Base-by-base conservation (phyloP, 2,888 invertebrate genomes). In the Dione juno region DNA sequence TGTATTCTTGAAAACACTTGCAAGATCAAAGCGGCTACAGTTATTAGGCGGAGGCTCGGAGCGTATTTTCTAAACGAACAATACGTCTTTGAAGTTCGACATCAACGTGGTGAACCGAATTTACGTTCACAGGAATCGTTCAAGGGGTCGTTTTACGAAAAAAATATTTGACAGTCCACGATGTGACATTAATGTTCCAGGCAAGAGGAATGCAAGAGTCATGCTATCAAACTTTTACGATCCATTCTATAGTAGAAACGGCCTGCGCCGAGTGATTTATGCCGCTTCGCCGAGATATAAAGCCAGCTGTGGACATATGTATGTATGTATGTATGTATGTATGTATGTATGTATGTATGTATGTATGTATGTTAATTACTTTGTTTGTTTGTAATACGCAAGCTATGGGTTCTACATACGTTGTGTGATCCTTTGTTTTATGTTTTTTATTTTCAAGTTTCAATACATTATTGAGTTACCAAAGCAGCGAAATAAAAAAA, bases 241-340 rank as follows among this genome's bases (percentile, higher is more conserved):
- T 82, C 79, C 85, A 85, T 85, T 85, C 88, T 87, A 88, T 86
- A 82, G 83, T 78, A 81, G 82, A 84, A 81, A 82, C 81, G 81
- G 81, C 79, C 80, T 79, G 75, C 74, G 84, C 77, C 81, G 89
- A 86, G 83, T 86, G 89, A 90, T 90, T 89, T 89, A 83, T 81
- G 77, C 77, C 77, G 80, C 86, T 86, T 83, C 80, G 83, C 84
- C 84, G 86, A 86, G 86, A 83, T 85, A 84, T 87, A 85, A 85
- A 85, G 84, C 83, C 88, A 87, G 88, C 88, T 89, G 88, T 81
- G 82, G 88, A 88, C 88, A 88, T 86, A 84, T 86, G 87, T 28
- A 84, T 86, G 87, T 87, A 86, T 74, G 54, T 57, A 45, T 63
- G 74, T 76, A 84, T 86, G 87, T 28, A 84, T 86, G 87, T 86